A percentile compares a stretch with the other conserved stretches of the same genome.
Conservation (phyloP, 1,140 invertebrate genomes). For the Pollicipes pollicipes region DNA sequence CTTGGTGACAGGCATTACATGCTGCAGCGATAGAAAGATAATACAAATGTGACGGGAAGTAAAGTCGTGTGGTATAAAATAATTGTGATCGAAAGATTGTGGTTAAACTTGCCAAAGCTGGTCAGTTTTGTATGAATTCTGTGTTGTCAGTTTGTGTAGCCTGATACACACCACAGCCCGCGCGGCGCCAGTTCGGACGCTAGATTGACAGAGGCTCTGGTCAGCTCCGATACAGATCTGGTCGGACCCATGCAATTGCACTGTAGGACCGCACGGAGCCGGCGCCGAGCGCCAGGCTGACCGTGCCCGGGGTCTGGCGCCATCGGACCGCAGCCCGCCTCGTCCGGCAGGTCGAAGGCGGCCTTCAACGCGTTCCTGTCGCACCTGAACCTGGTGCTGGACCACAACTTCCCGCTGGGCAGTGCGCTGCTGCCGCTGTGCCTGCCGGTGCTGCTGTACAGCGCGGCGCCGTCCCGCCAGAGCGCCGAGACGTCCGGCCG, state of each 20-base stretch:
- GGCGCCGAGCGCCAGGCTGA: background rate
- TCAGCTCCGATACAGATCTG: background rate
- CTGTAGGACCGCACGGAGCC: background rate
- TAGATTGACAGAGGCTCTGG: too few species aligned
- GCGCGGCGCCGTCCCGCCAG: background rate
- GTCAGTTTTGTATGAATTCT: background rate
- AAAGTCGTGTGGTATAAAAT: too few species aligned
- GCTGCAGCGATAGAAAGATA: too few species aligned
- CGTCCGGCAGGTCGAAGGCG: slow-evolving; percentile 46
- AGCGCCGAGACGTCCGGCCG: background rate
- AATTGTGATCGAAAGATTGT: too few species aligned
- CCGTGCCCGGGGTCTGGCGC: background rate
- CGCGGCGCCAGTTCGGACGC: too few species aligned
- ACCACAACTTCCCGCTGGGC: slow-evolving; percentile 83
- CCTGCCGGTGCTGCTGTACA: background rate
- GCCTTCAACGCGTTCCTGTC: slow-evolving; percentile 89
- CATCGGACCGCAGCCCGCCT: slow-evolving; percentile 25
- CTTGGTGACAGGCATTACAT: too few species aligned
- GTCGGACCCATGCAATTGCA: background rate
- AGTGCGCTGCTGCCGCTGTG: slow-evolving; percentile 66
- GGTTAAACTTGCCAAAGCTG: too few species aligned
- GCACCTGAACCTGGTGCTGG: slow-evolving; percentile 75
- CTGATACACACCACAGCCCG: too few species aligned
- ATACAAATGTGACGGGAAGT: too few species aligned
- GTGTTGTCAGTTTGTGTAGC: background rate